Percentiles rank a stretch among this genome's conserved stretches.
Evolutionary conservation across 2,797 vertebrate species (phyloP).

Genomic region (Erpetoichthys calabaricus): DNA sequence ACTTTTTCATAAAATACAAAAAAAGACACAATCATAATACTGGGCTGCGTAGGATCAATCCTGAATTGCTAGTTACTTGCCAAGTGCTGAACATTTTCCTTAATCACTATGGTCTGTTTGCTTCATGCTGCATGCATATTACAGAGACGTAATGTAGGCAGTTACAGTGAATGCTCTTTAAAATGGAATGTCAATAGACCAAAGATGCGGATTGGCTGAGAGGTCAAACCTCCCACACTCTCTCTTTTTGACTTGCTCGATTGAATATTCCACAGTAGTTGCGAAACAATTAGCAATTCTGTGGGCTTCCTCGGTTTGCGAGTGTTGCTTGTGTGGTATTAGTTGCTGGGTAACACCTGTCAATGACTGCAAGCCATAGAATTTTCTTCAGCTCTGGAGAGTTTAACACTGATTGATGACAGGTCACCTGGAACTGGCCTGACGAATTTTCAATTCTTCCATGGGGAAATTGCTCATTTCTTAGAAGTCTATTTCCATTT

Average conservation of each 20-base stretch:
- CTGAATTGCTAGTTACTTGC: too few species aligned
- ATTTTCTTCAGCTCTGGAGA: slow-evolving; percentile 56
- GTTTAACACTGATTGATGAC: slow-evolving; percentile 92
- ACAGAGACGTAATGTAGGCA: not conserved
- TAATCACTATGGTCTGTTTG: too few species aligned
- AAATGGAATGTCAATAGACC: not conserved
- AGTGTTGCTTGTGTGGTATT: slow-evolving; percentile 69
- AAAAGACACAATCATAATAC: too few species aligned
- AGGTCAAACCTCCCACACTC: not conserved
- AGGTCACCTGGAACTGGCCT: slow-evolving; percentile 80
- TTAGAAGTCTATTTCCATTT: slow-evolving; percentile 89
- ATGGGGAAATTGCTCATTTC: slow-evolving; percentile 98
- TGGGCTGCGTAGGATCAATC: too few species aligned
- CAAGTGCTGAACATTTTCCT: too few species aligned
- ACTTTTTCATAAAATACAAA: too few species aligned
- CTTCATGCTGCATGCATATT: too few species aligned
- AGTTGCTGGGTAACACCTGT: slow-evolving; percentile 70
- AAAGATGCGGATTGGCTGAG: not conserved
- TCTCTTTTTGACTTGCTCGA: slow-evolving; percentile 9
- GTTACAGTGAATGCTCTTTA: not conserved
- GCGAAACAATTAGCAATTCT: slow-evolving; percentile 56
- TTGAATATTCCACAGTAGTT: slow-evolving; percentile 24
- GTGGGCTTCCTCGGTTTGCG: slow-evolving; percentile 49
- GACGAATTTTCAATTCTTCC: slow-evolving; percentile 92
- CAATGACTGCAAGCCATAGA: slow-evolving; percentile 52